Percentiles rank a stretch among this genome's conserved stretches.
Conservation (phyloP, 2,797 vertebrate genomes). For the Gallinago nigripennis region DNA sequence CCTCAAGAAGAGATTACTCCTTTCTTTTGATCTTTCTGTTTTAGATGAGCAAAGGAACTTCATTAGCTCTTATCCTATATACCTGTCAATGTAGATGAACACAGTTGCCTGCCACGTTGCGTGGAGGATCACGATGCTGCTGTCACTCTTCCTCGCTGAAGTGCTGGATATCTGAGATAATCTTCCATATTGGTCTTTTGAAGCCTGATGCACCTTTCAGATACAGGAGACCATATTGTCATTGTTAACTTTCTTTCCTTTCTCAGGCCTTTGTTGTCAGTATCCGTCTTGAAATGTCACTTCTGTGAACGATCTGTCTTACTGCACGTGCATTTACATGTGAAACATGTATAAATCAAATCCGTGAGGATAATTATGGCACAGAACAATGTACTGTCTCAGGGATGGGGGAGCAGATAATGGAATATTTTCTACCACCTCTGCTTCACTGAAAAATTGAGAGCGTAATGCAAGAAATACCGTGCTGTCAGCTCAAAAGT, state of each 20-base stretch:
- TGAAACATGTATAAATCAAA: not conserved
- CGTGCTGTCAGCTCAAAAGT: not conserved
- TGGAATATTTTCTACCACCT: not conserved
- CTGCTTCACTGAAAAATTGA: constrained; percentile 6
- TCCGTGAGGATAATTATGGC: not conserved
- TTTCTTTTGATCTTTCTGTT: not conserved
- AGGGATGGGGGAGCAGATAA: not conserved
- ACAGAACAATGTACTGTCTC: not conserved
- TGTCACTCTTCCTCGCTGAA: not conserved
- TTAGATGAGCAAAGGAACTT: not conserved
- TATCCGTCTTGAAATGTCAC: not conserved
- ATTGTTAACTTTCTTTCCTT: not conserved
- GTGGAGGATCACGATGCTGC: not conserved
- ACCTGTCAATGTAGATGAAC: not conserved
- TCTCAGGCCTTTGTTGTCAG: not conserved
- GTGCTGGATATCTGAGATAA: not conserved
- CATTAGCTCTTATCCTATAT: not conserved
- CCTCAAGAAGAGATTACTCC: not conserved
- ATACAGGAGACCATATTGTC: not conserved
- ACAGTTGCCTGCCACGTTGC: not conserved
- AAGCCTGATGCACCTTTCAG: not conserved
- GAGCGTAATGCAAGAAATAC: not conserved
- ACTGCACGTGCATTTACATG: not conserved
- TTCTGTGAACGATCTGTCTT: not conserved
- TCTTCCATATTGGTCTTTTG: not conserved